Percentiles rank a stretch among this genome's conserved stretches.
Evolutionary conservation across 2,888 invertebrate genomes (phyloP).

Genomic region (Drosophila diplacantha): DNA sequence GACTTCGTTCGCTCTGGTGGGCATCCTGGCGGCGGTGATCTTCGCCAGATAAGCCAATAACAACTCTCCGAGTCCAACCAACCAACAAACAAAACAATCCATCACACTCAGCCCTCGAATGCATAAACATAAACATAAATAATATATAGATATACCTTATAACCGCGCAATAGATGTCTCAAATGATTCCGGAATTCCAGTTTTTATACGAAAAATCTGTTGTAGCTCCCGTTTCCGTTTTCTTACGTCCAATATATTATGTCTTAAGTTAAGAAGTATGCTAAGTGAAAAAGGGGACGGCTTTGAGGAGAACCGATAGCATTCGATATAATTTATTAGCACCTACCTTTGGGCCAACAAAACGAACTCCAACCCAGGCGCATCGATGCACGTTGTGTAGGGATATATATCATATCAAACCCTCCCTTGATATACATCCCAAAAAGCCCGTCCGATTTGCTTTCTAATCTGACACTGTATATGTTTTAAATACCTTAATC

Average conservation of each 20-base stretch:
- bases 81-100: slow-evolving; percentile 32
- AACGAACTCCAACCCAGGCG: slow-evolving; percentile 12
- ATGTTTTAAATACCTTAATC: slow-evolving; percentile 38
- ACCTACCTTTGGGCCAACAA: slow-evolving; percentile 15
- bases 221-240: slow-evolving; percentile 33
- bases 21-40: slow-evolving; percentile 78
- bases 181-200: slow-evolving; percentile 20
- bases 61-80: slow-evolving; percentile 49
- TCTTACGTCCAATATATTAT: slow-evolving; percentile 64
- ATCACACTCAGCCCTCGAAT: slow-evolving; percentile 48
- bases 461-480: slow-evolving; percentile 34
- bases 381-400: neutral
- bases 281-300: slow-evolving; percentile 49
- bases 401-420: neutral
- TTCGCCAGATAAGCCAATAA: slow-evolving; percentile 76
- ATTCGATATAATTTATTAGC: slow-evolving; percentile 37
- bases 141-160: slow-evolving; percentile 33
- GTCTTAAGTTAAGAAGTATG: slow-evolving; percentile 64
- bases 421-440: neutral
- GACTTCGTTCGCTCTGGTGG: slow-evolving; percentile 79
- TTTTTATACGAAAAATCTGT: neutral
- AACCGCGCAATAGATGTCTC: slow-evolving; percentile 27
- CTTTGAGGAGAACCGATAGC: slow-evolving; percentile 21
- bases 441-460: slow-evolving; percentile 36
- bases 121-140: slow-evolving; percentile 41